Evolutionary conservation across 2,888 invertebrate genomes (phyloP).

Genomic region (Diabrotica balteata): DNA sequence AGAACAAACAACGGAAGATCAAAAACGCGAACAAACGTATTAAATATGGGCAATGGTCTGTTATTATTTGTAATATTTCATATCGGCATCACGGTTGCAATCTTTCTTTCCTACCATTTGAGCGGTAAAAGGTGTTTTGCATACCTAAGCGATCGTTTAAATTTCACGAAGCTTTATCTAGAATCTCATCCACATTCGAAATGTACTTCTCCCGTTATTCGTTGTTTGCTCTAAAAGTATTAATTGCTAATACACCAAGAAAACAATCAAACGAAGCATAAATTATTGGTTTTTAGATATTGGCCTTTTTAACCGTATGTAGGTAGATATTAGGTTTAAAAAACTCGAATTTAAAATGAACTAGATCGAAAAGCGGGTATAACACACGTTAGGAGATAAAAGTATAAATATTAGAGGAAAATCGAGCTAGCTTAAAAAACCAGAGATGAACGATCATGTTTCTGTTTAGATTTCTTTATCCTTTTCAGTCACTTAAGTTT

Average conservation of each 20-base stretch:
- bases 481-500: too few relatives aligned
- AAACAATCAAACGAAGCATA: neutral
- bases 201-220: conserved; percentile 15
- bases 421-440: too few relatives aligned
- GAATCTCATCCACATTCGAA: conserved; percentile 13
- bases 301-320: too few relatives aligned
- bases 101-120: conserved; percentile 35
- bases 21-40: conserved; percentile 52
- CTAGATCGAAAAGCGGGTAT: too few relatives aligned
- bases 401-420: too few relatives aligned
- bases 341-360: too few relatives aligned
- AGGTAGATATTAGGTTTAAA: too few relatives aligned
- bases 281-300: neutral
- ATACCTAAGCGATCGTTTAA: conserved; percentile 29
- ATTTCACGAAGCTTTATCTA: conserved; percentile 20
- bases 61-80: conserved; percentile 58
- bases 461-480: too few relatives aligned
- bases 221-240: conserved; percentile 8
- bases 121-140: conserved; percentile 30
- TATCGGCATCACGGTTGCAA: conserved; percentile 44
- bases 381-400: too few relatives aligned
- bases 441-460: too few relatives aligned
- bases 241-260: neutral
- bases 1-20: conserved; percentile 58
- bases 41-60: conserved; percentile 51